Conservation (phyloP, 2,797 vertebrate genomes). For the Leuciscus waleckii region DNA sequence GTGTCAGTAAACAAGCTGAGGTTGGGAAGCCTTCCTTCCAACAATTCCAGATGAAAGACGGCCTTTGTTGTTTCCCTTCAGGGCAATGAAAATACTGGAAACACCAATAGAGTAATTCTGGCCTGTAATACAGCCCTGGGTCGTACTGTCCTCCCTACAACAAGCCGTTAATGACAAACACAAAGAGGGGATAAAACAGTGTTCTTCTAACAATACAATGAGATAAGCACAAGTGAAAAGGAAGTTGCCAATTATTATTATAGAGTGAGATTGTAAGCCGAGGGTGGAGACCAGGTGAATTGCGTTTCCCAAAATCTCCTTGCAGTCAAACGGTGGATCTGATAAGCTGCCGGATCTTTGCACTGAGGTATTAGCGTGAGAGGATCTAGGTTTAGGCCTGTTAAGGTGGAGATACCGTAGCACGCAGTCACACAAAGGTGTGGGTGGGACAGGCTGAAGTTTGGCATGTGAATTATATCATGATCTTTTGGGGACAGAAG, state of each 20-base stretch:
- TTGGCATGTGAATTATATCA: constrained; percentile 34
- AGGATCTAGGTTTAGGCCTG: constrained; percentile 37
- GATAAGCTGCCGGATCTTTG: constrained; percentile 48
- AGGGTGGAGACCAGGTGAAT: constrained; percentile 39
- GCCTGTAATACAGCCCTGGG: constrained; percentile 48
- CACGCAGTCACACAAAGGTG: constrained; percentile 33
- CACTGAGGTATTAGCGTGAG: constrained; percentile 50
- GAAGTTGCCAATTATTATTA: constrained; percentile 47
- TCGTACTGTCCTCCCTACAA: background rate
- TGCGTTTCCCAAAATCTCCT: constrained; percentile 18
- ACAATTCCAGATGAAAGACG: constrained; percentile 76
- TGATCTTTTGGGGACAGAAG: constrained; percentile 19
- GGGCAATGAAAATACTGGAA: constrained; percentile 50
- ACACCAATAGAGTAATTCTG: constrained; percentile 22
- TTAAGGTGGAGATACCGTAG: constrained; percentile 26
- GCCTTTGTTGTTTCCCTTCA: constrained; percentile 65
- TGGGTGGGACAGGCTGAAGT: background rate
- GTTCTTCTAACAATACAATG: background rate
- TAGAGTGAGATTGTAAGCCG: constrained; percentile 29
- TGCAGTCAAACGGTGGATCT: constrained; percentile 21
- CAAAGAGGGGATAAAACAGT: constrained; percentile 4
- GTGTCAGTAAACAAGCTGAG: constrained; percentile 64
- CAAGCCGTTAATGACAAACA: constrained; percentile 29
- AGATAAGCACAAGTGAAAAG: constrained; percentile 31
- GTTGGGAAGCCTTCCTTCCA: constrained; percentile 63